A percentile compares a stretch with the other conserved stretches of the same genome.
These are phyloP conservation scores for Petrocephalus schoutedeni DNA, from an alignment of 2,797 vertebrate species.

Conservation along the genomic window DNA sequence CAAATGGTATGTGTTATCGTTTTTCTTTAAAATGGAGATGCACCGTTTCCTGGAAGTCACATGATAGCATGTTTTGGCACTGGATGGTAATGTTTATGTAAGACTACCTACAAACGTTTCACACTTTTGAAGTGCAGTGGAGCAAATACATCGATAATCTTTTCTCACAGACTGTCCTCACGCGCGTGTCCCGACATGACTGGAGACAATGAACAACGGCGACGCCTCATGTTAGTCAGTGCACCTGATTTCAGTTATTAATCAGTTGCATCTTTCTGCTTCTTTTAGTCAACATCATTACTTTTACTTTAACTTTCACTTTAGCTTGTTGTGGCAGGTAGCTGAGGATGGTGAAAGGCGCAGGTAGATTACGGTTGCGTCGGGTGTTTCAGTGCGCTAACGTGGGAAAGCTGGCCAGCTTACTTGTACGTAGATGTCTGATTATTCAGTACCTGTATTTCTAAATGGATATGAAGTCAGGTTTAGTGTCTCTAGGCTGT, in stretches of 20 bases:
- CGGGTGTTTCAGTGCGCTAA: not conserved
- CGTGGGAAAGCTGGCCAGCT: not conserved
- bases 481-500: not conserved
- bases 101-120: too few relatives aligned
- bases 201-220: not conserved
- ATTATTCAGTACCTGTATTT: not conserved
- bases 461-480: not conserved
- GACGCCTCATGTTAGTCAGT: not conserved
- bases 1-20: not conserved
- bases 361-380: not conserved
- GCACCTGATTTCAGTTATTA: not conserved
- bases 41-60: not conserved
- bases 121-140: not conserved
- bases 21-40: not conserved
- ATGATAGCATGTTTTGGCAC: not conserved
- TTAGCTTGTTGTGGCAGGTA: not conserved
- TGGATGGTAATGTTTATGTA: not conserved
- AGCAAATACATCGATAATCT: not conserved
- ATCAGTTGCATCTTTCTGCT: not conserved
- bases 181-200: not conserved
- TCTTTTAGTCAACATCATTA: not conserved
- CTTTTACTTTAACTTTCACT: not conserved
- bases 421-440: not conserved
- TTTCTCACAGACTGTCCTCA: not conserved
- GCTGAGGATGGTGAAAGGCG: not conserved